Evolutionary conservation across 2,797 vertebrate genomes (phyloP), one percentile per base, ranked within the genome.

Genomic region (Rhincodon typus): DNA sequence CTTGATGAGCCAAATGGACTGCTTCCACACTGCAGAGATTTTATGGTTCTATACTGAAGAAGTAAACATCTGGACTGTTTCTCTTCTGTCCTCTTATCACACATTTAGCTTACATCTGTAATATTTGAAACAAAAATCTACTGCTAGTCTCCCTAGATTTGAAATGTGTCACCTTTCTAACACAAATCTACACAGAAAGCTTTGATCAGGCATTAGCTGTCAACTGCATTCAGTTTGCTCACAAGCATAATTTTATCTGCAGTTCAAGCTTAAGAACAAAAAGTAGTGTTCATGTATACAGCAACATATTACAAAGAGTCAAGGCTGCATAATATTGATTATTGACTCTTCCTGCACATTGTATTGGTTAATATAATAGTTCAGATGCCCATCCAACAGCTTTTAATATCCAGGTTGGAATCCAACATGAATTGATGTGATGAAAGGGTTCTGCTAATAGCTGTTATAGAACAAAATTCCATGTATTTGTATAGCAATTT

Each of bases 101-200:
- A 94, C 30, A 95, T 95, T 95, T 95, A 53, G n/a, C 93, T 94
- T 67, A 94, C 93, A 94, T 95, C 93, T 30, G 62, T 91, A 66
- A 62, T 34, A 57, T n/a, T 91, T 91, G 4, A 53, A 91, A 57
- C 4, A 66, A 91, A 91, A 91, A 21, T 62, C 88, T 57, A 91
- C 57, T 50, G 69, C 23, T 27, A 50, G 67, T 46, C 42, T 66
- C 57, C 67, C 70, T 50, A 95, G 46, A 74, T 53, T 42, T 12
- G 21, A 77, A 74, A 94, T 50, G 42, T 74, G 42, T 74, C 69
- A 46, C 69, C 94, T 72, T 77, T 74, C 53, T 74, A 46, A 53
- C 94, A 95, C 7, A 72, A 38, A 70, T 70, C 23, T 94, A 72
- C 38, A 69, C 93, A 94, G 88, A 91, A 91, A 91, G 0, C 53